Evolutionary conservation across 2,113 vertebrate genomes (phyloP), one percentile per base, ranked within the genome.

Genomic region (Dinomys branickii): DNA sequence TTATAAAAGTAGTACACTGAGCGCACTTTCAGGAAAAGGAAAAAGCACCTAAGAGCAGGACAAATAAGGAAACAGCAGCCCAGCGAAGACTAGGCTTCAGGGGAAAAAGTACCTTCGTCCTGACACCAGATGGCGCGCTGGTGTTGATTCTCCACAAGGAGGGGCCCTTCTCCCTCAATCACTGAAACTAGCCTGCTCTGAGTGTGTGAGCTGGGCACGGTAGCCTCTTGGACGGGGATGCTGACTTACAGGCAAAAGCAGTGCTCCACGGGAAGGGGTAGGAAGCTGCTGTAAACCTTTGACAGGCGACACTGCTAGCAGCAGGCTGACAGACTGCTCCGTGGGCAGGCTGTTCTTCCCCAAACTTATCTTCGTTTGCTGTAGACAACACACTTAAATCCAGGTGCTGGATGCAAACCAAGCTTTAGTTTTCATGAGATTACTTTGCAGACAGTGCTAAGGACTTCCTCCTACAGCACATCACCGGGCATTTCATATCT

Each of bases 151-250:
- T 26, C 44, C 7, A 26, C 26, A 26, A 14, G 0, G 4, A 13
- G 41, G 24, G 35, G 10, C 38, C 10, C 3, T 20, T 26, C 8
- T 33, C 1, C 41, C 1, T 14, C 50, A 82, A 16, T 50, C 11
- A 19, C 47, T 1, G 14, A 30, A 54, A 13, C 33, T 5, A 12
- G 19, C 19, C 56, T 22, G 26, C 59, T 22, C 58, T 6, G 30
- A n/a, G n/a, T 30, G 5, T 17, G 28, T 2, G 10, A 14, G 14
- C 35, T 41, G 20, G n/a, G 24, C 24, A 0, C n/a, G 2, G n/a
- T n/a, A 24, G 77, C 28, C 4, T 80, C 52, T 10, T 20, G 1
- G 7, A 10, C 52, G 33, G 7, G 52, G 11, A 24, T 4, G 41
- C 44, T 59, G 33, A 5, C 50, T 41, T 85, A 35, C 52, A 17